Evolutionary conservation across 2,113 vertebrate genomes (phyloP).

Genomic region (Siphamia tubifer): DNA sequence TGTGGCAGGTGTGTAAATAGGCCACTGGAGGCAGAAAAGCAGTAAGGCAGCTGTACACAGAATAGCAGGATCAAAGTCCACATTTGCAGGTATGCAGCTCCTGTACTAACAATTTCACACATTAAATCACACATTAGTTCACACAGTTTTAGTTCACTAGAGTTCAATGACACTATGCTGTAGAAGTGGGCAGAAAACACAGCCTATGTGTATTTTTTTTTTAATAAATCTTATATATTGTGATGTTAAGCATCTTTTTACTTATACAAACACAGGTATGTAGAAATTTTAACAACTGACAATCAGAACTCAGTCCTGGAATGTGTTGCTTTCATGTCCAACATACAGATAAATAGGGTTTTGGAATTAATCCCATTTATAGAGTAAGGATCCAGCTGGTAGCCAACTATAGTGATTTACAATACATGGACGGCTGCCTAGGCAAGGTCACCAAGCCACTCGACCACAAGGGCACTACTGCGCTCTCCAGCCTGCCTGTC

Average conservation of each 20-base stretch:
- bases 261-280: neutral
- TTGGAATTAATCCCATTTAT: neutral
- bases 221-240: neutral
- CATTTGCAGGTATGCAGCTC: constrained; percentile 50
- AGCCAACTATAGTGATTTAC: constrained; percentile 44
- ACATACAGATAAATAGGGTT: neutral
- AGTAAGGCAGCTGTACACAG: constrained; percentile 60
- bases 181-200: neutral
- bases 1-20: constrained; percentile 74
- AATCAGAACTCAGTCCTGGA: no score
- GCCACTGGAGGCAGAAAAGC: constrained; percentile 26
- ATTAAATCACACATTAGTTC: constrained; percentile 7
- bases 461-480: constrained; percentile 54
- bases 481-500: constrained; percentile 35
- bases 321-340: no score
- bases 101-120: constrained; percentile 9
- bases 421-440: constrained; percentile 33
- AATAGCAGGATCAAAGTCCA: constrained; percentile 68
- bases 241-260: neutral
- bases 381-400: neutral
- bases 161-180: neutral
- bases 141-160: neutral
- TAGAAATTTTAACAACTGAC: no score
- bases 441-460: constrained; percentile 66
- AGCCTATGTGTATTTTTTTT: neutral